Evolutionary conservation across 2,797 vertebrate species (phyloP), one percentile per base, ranked within the genome.

Genomic region (Gambusia yucatana): DNA sequence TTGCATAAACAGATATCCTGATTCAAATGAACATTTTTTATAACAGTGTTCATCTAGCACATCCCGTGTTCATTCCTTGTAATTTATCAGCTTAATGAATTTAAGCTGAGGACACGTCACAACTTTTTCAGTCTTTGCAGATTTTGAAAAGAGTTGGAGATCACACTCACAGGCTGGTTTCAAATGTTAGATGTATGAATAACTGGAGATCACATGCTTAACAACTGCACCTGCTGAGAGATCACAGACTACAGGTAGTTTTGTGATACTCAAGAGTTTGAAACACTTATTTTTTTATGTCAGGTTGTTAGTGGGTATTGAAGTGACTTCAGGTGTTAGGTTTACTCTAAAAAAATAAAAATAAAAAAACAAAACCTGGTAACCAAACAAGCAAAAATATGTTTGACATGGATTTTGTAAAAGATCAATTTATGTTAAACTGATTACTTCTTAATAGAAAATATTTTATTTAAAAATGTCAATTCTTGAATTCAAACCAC

Each of bases 11-110:
- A 72, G 17, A 81, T 83, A 90, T 89, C 83, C 90, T 86, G 85
- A 89, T 91, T 91, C 81, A 87, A 82, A 82, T 82, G 73, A 90
- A 85, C 84, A 82, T 89, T 84, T 84, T 65, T 88, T 89, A 90
- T 90, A 88, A 86, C 81, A 87, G 61, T 82, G 77, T 89, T 85
- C 84, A 82, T 85, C 76, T 70, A 74, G 55, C 59, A 86, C 80
- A 78, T 82, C 47, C 65, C 65, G 25, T 25, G 47, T 82, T 84
- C 87, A 82, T 82, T 65, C 81, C 80, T 74, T 63, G 65, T 83
- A 78, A 76, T 71, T 76, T 83, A 70, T 65, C 46, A 71, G 41
- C 59, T 71, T 33, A 52, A 20, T 63, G 33, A 63, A 63, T 36
- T 63, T 36, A 63, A 63, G 30, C 14, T 20, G 30, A 8, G 30